These are phyloP conservation scores for Lasiurus borealis DNA, from an alignment of 2,113 vertebrate genomes.

Conservation along the genomic window DNA sequence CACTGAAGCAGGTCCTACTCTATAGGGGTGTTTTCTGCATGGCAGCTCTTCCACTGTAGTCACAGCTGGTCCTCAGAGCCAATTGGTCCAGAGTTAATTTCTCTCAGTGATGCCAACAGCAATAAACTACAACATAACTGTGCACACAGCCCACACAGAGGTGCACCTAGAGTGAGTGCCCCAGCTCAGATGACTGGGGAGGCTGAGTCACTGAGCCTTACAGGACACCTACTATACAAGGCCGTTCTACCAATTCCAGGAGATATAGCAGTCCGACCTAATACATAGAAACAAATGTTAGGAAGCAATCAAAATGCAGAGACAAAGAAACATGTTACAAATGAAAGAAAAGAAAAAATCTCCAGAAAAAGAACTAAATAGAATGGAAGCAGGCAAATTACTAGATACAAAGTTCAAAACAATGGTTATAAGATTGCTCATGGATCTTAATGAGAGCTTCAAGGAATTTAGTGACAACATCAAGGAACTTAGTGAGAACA, in stretches of 20 bases:
- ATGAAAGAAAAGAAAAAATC: too few species aligned
- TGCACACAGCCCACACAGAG: background rate
- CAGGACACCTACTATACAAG: background rate
- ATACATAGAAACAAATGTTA: background rate
- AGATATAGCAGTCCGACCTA: background rate
- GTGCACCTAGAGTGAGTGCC: background rate
- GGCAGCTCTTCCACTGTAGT: background rate
- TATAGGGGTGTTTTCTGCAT: background rate
- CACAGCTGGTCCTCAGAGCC: background rate
- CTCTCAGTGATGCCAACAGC: background rate
- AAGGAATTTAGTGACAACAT: background rate
- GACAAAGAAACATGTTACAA: too few species aligned
- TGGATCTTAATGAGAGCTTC: too few species aligned
- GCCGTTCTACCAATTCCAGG: background rate
- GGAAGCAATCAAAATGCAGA: too few species aligned
- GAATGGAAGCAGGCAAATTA: too few species aligned
- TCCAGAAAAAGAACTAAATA: too few species aligned
- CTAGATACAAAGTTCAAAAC: too few species aligned
- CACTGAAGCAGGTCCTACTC: background rate
- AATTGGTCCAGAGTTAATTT: too few species aligned
- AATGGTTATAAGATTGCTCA: too few species aligned
- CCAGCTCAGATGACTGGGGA: background rate
- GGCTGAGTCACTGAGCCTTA: background rate
- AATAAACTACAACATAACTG: background rate
- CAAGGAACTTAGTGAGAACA: background rate